Percentiles rank a stretch among this genome's conserved stretches.
Conservation (phyloP, 2,797 vertebrate species). For the Enteromius fasciolatus region DNA sequence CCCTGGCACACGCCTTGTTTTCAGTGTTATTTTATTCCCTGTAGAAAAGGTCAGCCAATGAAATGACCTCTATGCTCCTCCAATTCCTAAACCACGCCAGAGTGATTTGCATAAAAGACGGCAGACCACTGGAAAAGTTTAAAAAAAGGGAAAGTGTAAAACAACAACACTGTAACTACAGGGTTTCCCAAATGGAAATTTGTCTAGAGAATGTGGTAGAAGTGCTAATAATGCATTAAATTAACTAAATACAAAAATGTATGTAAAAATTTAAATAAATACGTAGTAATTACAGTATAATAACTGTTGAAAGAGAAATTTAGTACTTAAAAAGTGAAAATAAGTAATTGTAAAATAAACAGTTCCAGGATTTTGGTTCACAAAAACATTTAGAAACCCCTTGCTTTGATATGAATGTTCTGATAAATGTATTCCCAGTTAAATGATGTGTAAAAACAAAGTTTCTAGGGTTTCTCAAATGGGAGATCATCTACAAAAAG, state of each 20-base stretch:
- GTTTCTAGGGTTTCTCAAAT: not conserved
- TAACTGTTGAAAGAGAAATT: not conserved
- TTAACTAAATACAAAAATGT: not conserved
- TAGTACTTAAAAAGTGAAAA: not conserved
- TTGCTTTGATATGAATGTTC: not conserved
- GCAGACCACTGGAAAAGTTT: conserved; percentile 20
- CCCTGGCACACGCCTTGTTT: conserved; percentile 54
- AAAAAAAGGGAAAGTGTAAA: not conserved
- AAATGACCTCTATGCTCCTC: conserved; percentile 58
- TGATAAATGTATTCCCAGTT: not conserved
- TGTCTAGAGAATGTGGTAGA: not conserved
- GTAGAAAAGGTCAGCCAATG: conserved; percentile 54
- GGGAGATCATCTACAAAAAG: not conserved
- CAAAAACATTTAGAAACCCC: no score
- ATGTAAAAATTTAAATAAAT: not conserved
- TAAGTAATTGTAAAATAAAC: not conserved
- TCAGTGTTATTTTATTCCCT: conserved; percentile 55
- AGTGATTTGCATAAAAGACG: conserved; percentile 50
- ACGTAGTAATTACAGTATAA: not conserved
- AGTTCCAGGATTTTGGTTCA: not conserved
- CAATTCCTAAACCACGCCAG: conserved; percentile 37
- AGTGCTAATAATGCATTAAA: not conserved
- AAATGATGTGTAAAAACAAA: not conserved
- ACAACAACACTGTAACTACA: not conserved
- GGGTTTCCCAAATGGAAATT: not conserved